Evolutionary conservation across 2,797 vertebrate species (phyloP).

Genomic region (Novumbra hubbsi): DNA sequence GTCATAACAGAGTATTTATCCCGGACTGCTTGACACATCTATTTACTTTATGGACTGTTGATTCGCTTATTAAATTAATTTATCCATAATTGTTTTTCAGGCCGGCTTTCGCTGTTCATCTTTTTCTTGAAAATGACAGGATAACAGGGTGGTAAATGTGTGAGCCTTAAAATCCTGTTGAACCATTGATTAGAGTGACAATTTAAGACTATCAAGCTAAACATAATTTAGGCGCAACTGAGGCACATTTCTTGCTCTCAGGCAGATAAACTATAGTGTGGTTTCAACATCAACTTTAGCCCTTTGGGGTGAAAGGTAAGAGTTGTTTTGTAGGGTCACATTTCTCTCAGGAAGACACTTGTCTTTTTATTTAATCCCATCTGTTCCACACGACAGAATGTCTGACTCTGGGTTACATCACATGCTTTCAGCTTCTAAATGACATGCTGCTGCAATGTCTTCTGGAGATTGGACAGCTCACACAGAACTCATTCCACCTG

Average conservation of each 20-base stretch:
- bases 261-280: neutral
- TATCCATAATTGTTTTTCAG: constrained; percentile 9
- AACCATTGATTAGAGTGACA: neutral
- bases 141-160: neutral
- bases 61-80: constrained; percentile 10
- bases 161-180: neutral
- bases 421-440: neutral
- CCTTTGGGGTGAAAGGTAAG: neutral
- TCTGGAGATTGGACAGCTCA: neutral
- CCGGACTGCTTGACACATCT: neutral
- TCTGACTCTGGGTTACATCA: neutral
- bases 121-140: neutral
- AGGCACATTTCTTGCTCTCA: neutral
- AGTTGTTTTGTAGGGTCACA: neutral
- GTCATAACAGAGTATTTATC: neutral
- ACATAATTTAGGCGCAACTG: neutral
- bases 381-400: neutral
- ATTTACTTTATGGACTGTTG: neutral
- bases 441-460: neutral
- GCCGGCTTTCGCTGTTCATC: neutral
- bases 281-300: neutral
- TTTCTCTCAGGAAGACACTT: neutral
- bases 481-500: neutral
- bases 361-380: neutral
- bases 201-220: neutral